Percentiles rank a stretch among this genome's conserved stretches.
phyloP scores from a whole-genome alignment of 2,888 invertebrate genomes.

The Labia minor region DNA sequence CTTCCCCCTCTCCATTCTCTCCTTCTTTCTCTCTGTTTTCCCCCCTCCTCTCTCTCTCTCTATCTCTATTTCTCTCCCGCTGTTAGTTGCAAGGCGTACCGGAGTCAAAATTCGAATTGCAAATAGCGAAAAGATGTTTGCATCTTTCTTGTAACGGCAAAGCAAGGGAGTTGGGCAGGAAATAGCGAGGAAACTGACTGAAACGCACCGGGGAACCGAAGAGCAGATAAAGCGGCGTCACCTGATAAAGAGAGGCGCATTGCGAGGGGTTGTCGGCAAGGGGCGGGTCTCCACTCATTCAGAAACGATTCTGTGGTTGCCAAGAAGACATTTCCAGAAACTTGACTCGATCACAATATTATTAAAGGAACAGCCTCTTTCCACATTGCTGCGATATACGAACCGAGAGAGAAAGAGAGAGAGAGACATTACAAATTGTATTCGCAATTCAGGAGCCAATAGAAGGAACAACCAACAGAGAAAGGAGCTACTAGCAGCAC shows the following conservation, averaged over 20 bases:
- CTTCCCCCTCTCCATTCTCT: constrained; percentile 25
- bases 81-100: constrained; percentile 15
- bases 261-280: neutral
- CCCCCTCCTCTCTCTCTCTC: constrained; percentile 18
- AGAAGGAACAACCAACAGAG: too few relatives aligned
- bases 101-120: constrained; percentile 24
- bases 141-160: constrained; percentile 21
- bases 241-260: constrained; percentile 8
- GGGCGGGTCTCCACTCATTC: neutral
- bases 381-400: too few relatives aligned
- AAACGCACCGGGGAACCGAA: neutral
- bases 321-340: neutral
- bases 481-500: too few relatives aligned
- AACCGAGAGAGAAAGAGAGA: too few relatives aligned
- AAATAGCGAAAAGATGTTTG: constrained; percentile 22
- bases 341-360: too few relatives aligned
- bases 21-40: constrained; percentile 23
- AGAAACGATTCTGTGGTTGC: neutral
- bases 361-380: too few relatives aligned
- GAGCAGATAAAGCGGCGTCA: constrained; percentile 9
- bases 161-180: constrained; percentile 16
- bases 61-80: constrained; percentile 26
- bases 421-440: too few relatives aligned
- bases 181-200: constrained; percentile 14
- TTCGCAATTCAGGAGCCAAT: too few relatives aligned